phyloP scores from a whole-genome alignment of 2,797 vertebrate species.

The Anguilla marmorata region DNA sequence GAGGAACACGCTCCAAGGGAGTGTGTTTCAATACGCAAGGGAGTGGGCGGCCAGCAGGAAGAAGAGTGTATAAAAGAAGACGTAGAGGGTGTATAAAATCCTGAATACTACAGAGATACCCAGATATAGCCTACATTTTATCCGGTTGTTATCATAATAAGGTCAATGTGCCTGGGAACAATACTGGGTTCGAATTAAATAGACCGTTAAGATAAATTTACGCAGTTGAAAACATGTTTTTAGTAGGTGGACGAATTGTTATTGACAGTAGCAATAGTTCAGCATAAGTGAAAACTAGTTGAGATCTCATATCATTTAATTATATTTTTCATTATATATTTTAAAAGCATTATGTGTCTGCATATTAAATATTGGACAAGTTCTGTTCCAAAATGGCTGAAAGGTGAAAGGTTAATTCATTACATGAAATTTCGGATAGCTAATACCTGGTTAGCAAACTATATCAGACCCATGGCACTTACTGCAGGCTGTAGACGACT shows the following conservation, averaged over 20 bases:
- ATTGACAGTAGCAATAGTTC: background rate
- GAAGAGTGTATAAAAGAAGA: background rate
- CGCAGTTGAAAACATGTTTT: background rate
- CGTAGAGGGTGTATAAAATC: background rate
- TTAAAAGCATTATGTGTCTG: background rate
- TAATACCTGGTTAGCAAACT: background rate
- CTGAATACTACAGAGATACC: background rate
- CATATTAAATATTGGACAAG: background rate
- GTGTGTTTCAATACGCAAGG: slow-evolving; percentile 5
- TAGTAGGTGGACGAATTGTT: background rate
- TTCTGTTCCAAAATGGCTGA: background rate
- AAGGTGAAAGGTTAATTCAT: background rate
- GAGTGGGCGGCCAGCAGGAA: slow-evolving; percentile 1
- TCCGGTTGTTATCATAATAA: background rate
- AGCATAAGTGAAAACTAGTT: background rate
- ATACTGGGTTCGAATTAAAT: background rate
- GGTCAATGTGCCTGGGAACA: background rate
- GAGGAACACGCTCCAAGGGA: slow-evolving; percentile 4
- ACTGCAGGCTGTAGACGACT: background rate
- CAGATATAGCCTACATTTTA: background rate
- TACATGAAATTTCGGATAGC: background rate
- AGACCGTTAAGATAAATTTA: background rate
- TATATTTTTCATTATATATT: background rate
- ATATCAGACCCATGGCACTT: background rate
- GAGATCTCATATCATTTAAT: background rate